phyloP scores from a whole-genome alignment of 2,113 vertebrate species.

The Lophius piscatorius region DNA sequence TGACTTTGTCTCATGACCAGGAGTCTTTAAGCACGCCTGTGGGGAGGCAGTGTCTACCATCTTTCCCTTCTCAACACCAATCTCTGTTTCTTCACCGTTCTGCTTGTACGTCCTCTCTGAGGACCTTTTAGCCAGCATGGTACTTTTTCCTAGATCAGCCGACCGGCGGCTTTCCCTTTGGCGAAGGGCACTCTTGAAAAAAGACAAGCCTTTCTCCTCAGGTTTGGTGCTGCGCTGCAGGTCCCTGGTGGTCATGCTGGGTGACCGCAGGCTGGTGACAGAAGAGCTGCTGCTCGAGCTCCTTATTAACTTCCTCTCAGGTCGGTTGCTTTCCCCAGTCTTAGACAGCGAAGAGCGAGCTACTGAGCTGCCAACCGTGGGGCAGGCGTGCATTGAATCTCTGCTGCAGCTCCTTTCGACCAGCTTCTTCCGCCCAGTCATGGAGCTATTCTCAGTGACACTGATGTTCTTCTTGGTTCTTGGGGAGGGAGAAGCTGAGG shows the following conservation, averaged over 20 bases:
- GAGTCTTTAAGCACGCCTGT: slow-evolving; percentile 61
- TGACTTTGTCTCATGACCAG: slow-evolving; percentile 57
- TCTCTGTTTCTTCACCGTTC: slow-evolving; percentile 76
- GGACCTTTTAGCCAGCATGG: slow-evolving; percentile 86
- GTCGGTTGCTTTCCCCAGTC: slow-evolving; percentile 65
- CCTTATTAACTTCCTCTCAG: slow-evolving; percentile 81
- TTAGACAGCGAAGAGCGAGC: slow-evolving; percentile 77
- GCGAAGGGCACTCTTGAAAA: slow-evolving; percentile 93
- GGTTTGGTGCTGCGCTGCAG: slow-evolving; percentile 90
- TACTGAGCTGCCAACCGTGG: slow-evolving; percentile 74
- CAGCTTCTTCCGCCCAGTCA: slow-evolving; percentile 81
- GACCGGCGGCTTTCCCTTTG: slow-evolving; percentile 95
- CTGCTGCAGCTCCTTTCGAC: slow-evolving; percentile 86
- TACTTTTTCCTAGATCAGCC: slow-evolving; percentile 91
- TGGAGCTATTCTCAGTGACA: slow-evolving; percentile 68
- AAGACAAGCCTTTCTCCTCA: slow-evolving; percentile 94
- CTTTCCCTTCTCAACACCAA: slow-evolving; percentile 57
- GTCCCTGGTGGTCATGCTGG: slow-evolving; percentile 76
- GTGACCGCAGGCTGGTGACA: slow-evolving; percentile 91
- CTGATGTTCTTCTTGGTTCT: slow-evolving; percentile 78
- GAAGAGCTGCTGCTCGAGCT: slow-evolving; percentile 90
- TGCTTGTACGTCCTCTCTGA: slow-evolving; percentile 81
- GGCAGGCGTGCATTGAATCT: slow-evolving; percentile 87
- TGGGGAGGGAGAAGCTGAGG: slow-evolving; percentile 77
- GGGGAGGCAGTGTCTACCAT: slow-evolving; percentile 58